Conservation (phyloP, 2,797 vertebrate species). For the Betta splendens region DNA sequence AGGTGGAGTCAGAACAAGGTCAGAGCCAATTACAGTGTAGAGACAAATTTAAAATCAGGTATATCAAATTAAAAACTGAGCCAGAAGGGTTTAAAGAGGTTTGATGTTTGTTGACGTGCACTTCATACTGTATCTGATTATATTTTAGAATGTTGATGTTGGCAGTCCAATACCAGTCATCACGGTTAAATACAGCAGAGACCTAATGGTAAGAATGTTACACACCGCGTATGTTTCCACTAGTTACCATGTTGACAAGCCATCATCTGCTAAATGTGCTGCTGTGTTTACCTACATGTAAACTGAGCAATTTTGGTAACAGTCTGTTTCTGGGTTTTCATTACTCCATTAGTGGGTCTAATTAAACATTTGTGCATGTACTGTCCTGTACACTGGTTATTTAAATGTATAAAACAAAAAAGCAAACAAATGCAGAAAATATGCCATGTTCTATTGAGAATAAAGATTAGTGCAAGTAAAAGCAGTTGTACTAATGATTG, state of each 20-base stretch:
- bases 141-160: not conserved
- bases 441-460: no score
- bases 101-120: not conserved
- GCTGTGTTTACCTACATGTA: not conserved
- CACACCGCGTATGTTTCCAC: slow-evolving; percentile 2
- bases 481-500: no score
- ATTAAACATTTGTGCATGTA: not conserved
- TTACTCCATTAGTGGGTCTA: not conserved
- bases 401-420: no score
- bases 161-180: not conserved
- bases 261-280: slow-evolving; percentile 8
- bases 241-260: slow-evolving; percentile 1
- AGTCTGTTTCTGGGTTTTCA: not conserved
- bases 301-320: not conserved
- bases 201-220: slow-evolving; percentile 4
- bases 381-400: not conserved
- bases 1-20: not conserved
- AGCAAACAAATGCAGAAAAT: no score
- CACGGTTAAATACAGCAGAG: not conserved
- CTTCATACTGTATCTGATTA: not conserved
- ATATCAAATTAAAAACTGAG: not conserved
- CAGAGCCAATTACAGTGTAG: not conserved
- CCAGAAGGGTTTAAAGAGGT: not conserved
- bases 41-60: not conserved
- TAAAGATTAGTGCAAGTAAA: no score